Percentiles rank a stretch among this genome's conserved stretches.
Evolutionary conservation across 2,113 vertebrate genomes (phyloP).

Genomic region (Probosciger aterrimus): DNA sequence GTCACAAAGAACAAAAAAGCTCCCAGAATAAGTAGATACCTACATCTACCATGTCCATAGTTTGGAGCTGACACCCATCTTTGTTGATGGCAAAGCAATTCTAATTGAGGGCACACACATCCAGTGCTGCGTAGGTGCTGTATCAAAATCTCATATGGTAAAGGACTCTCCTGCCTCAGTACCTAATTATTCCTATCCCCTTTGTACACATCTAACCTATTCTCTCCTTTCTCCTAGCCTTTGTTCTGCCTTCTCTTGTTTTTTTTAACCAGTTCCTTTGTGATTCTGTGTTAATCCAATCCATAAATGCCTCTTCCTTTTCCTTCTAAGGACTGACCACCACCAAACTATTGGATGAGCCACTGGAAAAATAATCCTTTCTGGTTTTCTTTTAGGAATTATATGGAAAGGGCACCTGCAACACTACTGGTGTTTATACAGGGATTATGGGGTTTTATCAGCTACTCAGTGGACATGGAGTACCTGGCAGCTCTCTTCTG

Average conservation of each 20-base stretch:
- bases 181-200: neutral
- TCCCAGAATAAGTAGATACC: neutral
- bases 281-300: neutral
- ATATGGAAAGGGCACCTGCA: neutral
- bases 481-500: neutral
- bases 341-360: neutral
- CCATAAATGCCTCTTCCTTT: neutral
- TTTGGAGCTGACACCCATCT: neutral
- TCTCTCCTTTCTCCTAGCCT: neutral
- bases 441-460: neutral
- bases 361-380: neutral
- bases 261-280: neutral
- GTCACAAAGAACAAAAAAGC: neutral
- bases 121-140: neutral
- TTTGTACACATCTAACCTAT: neutral
- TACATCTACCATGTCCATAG: neutral
- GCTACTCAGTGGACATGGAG: accelerated
- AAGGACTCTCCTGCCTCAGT: neutral
- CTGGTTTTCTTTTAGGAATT: neutral
- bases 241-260: neutral
- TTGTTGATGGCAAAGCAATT: neutral
- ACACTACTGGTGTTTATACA: neutral
- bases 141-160: neutral
- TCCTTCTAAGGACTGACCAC: neutral
- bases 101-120: neutral